Evolutionary conservation across 2,797 vertebrate species (phyloP), one percentile per base, ranked within the genome.

Genomic region (Gouania willdenowi): DNA sequence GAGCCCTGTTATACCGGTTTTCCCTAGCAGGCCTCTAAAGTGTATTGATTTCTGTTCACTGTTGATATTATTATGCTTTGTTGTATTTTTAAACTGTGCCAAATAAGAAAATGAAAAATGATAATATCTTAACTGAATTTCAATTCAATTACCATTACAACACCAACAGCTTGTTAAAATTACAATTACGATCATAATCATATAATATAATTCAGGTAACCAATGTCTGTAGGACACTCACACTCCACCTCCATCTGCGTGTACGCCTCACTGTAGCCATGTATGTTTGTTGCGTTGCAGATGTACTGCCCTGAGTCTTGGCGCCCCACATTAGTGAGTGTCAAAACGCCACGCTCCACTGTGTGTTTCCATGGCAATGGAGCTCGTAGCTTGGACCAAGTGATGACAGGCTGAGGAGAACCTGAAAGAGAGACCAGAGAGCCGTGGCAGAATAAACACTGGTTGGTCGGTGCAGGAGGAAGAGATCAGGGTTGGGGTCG

Each of bases 271-370:
- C 90, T 75, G 21, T 72, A 90, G 13, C 96, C 94, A 0, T 68
- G 28, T 0, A 84, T 20, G 60, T 86, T 98, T 41, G 88, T 95
- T 18, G 94, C 95, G 0, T 98, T 98, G 64, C 96, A 98, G 87
- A 98, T 98, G 77, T 98, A 98, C 57, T 97, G 92, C 17, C 96
- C 96, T 0, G 95, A 98, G 79, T 98, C 96, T 67, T 98, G 96
- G 46, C 93, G 93, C 0, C 93, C 95, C 0, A 91, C 88, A 0
- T 75, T 83, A 11, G 82, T 92, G 74, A 98, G 90, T 9, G 91
- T 79, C 60, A 98, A 77, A 5, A 67, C 86, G 35, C 88, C 71
- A 0, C 86, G 89, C 4, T 31, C 77, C 29, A 90, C 42, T 1
- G 21, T 86, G 81, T 98, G 94, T 67, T 92, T 92, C 95, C 95